phyloP scores from a whole-genome alignment of 2,113 vertebrate species.

The Centropristis striata region DNA sequence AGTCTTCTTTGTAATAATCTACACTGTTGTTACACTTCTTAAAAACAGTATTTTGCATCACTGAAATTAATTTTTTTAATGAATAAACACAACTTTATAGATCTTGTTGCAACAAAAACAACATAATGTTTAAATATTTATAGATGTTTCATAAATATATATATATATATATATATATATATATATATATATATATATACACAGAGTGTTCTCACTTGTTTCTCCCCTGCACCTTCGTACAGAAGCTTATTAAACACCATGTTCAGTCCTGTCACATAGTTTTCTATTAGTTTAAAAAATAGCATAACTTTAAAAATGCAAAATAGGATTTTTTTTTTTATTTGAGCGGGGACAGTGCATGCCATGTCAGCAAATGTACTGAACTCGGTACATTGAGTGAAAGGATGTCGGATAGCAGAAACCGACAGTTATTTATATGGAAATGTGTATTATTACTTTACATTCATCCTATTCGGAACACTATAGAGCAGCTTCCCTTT shows the following conservation, averaged over 20 bases:
- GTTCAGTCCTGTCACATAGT: neutral
- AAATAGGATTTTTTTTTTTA: neutral
- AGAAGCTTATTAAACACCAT: neutral
- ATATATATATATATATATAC: too few relatives aligned
- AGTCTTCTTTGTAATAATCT: neutral
- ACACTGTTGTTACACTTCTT: neutral
- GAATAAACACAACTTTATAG: neutral
- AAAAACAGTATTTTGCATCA: neutral
- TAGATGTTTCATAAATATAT: too few relatives aligned
- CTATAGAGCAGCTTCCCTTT: neutral
- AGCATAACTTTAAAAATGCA: neutral
- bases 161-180: too few relatives aligned
- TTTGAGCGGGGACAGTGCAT: neutral
- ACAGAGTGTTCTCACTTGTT: neutral
- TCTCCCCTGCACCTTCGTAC: neutral
- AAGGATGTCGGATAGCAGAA: neutral
- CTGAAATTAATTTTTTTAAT: neutral
- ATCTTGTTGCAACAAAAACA: neutral
- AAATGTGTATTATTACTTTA: conserved; percentile 15
- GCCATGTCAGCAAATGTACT: neutral
- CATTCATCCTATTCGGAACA: neutral
- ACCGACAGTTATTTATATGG: neutral
- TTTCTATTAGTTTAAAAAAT: neutral
- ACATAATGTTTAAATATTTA: neutral
- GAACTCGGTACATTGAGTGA: neutral